phyloP scores from a whole-genome alignment of 2,113 vertebrate genomes.

The Egretta garzetta region DNA sequence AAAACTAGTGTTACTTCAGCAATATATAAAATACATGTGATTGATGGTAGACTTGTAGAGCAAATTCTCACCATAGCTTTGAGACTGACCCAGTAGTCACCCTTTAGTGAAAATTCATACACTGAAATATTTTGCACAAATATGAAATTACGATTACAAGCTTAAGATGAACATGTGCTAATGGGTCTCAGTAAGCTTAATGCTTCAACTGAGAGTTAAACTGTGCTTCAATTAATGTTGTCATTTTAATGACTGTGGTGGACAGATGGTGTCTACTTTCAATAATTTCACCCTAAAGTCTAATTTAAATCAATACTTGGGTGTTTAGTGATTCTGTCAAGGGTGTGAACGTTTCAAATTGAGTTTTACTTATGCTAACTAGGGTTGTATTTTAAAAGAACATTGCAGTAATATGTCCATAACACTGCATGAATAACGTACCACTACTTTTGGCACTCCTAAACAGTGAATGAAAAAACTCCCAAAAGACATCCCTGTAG shows the following conservation, averaged over 20 bases:
- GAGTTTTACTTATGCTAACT: background rate
- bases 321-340: background rate
- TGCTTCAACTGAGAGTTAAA: background rate
- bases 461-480: background rate
- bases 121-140: background rate
- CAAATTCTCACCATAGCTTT: background rate
- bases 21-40: accelerated
- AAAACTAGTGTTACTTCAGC: background rate
- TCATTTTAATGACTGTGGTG: background rate
- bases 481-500: background rate
- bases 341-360: background rate
- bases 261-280: conserved; percentile 29
- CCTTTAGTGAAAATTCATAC: background rate
- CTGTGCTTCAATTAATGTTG: background rate
- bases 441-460: background rate
- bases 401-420: background rate
- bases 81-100: background rate
- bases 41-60: background rate
- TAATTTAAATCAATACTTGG: conserved; percentile 29
- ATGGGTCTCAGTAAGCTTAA: background rate
- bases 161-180: background rate
- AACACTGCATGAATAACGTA: background rate
- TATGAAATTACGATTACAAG: background rate
- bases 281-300: background rate
- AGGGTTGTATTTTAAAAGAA: background rate